phyloP scores from a whole-genome alignment of 1,140 invertebrate species.

The Drosophila sulfurigaster region DNA sequence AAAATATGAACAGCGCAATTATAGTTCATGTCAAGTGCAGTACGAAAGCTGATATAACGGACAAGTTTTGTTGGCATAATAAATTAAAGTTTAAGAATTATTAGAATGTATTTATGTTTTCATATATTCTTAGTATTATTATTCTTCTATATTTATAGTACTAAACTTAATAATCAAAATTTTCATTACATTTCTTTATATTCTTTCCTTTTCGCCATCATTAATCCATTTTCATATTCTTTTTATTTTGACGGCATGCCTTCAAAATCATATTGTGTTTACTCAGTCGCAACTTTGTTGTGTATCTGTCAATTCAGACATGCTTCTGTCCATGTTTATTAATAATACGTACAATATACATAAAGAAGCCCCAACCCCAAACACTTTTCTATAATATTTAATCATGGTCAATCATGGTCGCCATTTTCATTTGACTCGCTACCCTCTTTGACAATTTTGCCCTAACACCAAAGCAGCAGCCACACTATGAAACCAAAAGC shows the following conservation, averaged over 20 bases:
- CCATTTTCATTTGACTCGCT: slow-evolving; percentile 28
- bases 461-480: slow-evolving; percentile 16
- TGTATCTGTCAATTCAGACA: slow-evolving; percentile 36
- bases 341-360: slow-evolving; percentile 55
- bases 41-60: background rate
- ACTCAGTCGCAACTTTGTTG: too few relatives aligned
- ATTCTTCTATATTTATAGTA: too few relatives aligned
- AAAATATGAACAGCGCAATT: background rate
- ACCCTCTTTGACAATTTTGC: slow-evolving; percentile 32
- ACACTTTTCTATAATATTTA: slow-evolving; percentile 19
- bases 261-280: too few relatives aligned
- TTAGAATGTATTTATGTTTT: too few relatives aligned
- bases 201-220: too few relatives aligned
- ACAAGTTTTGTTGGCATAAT: too few relatives aligned
- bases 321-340: slow-evolving; percentile 59
- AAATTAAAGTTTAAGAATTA: too few relatives aligned
- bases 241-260: too few relatives aligned
- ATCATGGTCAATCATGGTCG: slow-evolving; percentile 50
- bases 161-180: too few relatives aligned
- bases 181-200: too few relatives aligned
- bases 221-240: too few relatives aligned
- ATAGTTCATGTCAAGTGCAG: background rate
- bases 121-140: too few relatives aligned
- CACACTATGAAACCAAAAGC: slow-evolving; percentile 42
- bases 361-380: background rate